Percentiles rank a stretch among this genome's conserved stretches.
These are phyloP conservation scores for Apis mellifera DNA, from an alignment of 1,140 invertebrate genomes.

Conservation along the genomic window DNA sequence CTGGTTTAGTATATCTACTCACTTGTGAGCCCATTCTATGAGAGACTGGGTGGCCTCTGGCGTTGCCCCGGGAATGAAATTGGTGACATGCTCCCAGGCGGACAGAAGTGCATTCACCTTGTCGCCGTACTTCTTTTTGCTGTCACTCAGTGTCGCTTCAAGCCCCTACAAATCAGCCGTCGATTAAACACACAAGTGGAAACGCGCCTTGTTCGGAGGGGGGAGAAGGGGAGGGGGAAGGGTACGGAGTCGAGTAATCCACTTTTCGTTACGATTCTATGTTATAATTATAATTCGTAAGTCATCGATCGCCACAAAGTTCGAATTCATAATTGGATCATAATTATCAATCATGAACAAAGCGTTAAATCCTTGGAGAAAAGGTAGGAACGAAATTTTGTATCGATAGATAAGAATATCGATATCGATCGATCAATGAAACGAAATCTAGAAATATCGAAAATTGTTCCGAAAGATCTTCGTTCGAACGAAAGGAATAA, in stretches of 20 bases:
- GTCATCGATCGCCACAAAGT: too few relatives aligned
- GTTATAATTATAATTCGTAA: too few relatives aligned
- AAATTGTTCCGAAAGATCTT: too few relatives aligned
- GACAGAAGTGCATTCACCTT: slow-evolving; percentile 83
- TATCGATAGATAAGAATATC: too few relatives aligned
- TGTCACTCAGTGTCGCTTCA: slow-evolving; percentile 82
- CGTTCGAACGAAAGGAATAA: too few relatives aligned
- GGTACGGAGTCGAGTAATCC: not conserved
- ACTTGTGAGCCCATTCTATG: slow-evolving; percentile 83
- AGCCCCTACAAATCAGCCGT: slow-evolving; percentile 75
- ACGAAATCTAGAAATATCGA: too few relatives aligned
- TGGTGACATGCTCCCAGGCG: slow-evolving; percentile 83
- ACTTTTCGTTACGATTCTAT: not conserved
- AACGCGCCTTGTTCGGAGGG: not conserved
- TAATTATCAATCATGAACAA: slow-evolving; percentile 38
- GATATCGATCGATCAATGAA: too few relatives aligned
- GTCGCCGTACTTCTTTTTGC: slow-evolving; percentile 82
- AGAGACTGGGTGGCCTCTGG: slow-evolving; percentile 80
- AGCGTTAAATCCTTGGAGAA: slow-evolving; percentile 25
- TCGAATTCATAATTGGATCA: too few relatives aligned
- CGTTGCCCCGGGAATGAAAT: slow-evolving; percentile 80
- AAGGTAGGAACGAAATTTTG: not conserved
- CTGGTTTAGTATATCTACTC: too few relatives aligned
- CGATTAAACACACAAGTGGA: slow-evolving; percentile 39
- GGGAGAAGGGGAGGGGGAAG: not conserved